A percentile compares a stretch with the other conserved stretches of the same genome.
phyloP scores from a whole-genome alignment of 2,888 invertebrate species.

The Acronicta psi region DNA sequence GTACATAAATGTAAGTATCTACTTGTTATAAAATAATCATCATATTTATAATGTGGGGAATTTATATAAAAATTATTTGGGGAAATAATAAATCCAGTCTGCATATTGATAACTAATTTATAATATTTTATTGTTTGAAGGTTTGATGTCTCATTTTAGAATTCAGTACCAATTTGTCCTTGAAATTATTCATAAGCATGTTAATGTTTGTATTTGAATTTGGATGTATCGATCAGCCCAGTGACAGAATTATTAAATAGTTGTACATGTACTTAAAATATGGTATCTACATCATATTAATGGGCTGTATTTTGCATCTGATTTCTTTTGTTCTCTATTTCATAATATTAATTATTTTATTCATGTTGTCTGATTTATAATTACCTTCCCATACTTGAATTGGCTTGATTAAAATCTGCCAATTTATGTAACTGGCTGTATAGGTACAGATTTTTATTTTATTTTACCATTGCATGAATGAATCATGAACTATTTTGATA shows the following conservation, averaged over 20 bases:
- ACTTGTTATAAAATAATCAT: too few species aligned
- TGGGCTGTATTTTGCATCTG: conserved; percentile 28
- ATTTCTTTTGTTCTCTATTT: conserved; percentile 57
- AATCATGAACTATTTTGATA: conserved; percentile 46
- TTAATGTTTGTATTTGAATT: conserved; percentile 48
- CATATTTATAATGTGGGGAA: neutral
- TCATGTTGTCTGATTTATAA: too few species aligned
- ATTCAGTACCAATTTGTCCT: conserved; percentile 39
- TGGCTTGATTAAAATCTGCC: neutral
- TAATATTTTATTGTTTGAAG: neutral
- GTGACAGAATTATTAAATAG: conserved; percentile 41
- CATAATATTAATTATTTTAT: conserved; percentile 26
- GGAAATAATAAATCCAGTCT: too few species aligned
- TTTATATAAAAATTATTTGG: too few species aligned
- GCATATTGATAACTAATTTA: too few species aligned
- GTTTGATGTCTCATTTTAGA: too few species aligned
- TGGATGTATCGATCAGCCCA: conserved; percentile 48
- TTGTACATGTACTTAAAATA: conserved; percentile 24
- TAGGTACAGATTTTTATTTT: neutral
- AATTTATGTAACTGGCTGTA: too few species aligned
- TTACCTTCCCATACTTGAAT: neutral
- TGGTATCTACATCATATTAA: conserved; percentile 23
- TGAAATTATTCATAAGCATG: conserved; percentile 48
- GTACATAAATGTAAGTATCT: too few species aligned
- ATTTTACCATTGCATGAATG: neutral